Percentiles rank a stretch among this genome's conserved stretches.
Evolutionary conservation across 2,797 vertebrate genomes (phyloP).

Genomic region (Leptatherina wallacei): DNA sequence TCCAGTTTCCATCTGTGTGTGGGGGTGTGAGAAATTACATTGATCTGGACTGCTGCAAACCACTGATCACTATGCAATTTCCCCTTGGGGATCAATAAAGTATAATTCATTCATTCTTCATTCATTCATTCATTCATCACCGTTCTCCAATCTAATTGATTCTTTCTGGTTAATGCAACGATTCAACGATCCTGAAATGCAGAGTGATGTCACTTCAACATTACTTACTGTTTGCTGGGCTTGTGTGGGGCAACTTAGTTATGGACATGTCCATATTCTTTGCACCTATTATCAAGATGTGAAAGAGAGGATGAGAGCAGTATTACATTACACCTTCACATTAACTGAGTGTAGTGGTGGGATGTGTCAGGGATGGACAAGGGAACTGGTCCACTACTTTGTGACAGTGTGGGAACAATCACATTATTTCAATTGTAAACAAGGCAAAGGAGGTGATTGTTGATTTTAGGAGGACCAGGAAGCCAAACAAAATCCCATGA

Average conservation of each 20-base stretch:
- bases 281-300: neutral
- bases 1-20: conserved; percentile 45
- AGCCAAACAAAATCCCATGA: no score
- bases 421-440: no score
- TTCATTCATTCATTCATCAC: no score
- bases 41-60: conserved; percentile 39
- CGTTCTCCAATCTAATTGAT: conserved; percentile 46
- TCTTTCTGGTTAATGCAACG: conserved; percentile 3
- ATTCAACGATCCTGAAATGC: conserved; percentile 12
- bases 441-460: no score
- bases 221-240: conserved; percentile 44
- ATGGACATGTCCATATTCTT: neutral
- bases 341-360: neutral
- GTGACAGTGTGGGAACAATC: no score
- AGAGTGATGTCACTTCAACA: conserved; percentile 45
- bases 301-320: neutral
- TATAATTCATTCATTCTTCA: no score
- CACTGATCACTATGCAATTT: conserved; percentile 28
- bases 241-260: conserved; percentile 4
- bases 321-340: conserved; percentile 40
- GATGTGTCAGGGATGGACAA: no score
- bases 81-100: no score
- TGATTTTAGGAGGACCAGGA: no score
- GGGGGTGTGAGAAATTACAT: conserved; percentile 16
- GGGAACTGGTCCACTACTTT: no score